Evolutionary conservation across 2,888 invertebrate genomes (phyloP).

Genomic region (Agrypnus murinus): DNA sequence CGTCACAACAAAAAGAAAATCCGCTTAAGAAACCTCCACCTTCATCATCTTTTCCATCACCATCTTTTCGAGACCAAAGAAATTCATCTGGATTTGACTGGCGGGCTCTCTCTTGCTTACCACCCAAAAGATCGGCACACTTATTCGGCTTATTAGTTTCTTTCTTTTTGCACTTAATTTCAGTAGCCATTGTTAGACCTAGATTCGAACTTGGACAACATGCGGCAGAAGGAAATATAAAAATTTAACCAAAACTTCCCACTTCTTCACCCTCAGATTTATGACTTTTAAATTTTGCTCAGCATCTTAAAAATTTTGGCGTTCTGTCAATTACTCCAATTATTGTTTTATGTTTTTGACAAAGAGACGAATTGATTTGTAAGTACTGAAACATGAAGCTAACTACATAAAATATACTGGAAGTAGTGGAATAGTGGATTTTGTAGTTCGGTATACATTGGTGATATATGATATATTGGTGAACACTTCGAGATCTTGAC

Average conservation of each 20-base stretch:
- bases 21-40: not conserved
- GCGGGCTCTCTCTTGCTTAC: not conserved
- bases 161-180: conserved; percentile 41
- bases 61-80: too few species aligned
- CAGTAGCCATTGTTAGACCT: conserved; percentile 11
- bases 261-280: too few species aligned
- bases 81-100: not conserved
- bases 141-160: not conserved
- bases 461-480: too few species aligned
- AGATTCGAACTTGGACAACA: too few species aligned
- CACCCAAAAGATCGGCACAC: not conserved
- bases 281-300: conserved; percentile 6
- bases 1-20: not conserved
- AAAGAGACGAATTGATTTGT: not conserved
- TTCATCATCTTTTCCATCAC: not conserved
- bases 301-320: not conserved
- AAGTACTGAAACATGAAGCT: too few species aligned
- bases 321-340: not conserved
- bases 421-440: too few species aligned
- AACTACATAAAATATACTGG: too few species aligned
- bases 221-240: too few species aligned
- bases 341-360: conserved; percentile 19
- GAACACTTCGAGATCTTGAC: too few species aligned
- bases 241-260: too few species aligned
- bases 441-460: too few species aligned